phyloP scores from a whole-genome alignment of 2,888 invertebrate species.

The Ommatoiulus sabulosus region DNA sequence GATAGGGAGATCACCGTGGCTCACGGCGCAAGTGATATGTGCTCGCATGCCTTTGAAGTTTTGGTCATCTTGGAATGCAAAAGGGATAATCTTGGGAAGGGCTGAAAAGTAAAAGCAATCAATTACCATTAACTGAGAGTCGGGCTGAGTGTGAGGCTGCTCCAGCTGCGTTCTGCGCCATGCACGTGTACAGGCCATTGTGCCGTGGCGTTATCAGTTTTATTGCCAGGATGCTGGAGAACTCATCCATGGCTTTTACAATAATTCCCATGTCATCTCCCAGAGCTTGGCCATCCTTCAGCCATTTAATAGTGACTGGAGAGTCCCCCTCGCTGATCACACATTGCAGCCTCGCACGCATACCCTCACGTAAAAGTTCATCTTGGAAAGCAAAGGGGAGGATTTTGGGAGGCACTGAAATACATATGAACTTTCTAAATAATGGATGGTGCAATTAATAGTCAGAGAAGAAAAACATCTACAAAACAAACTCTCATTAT shows the following conservation, averaged over 20 bases:
- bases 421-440: too few relatives aligned
- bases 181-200: conserved; percentile 79
- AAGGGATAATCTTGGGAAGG: conserved; percentile 78
- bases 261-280: conserved; percentile 64
- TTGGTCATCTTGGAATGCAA: conserved; percentile 58
- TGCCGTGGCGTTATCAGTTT: conserved; percentile 75
- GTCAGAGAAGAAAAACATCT: too few relatives aligned
- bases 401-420: conserved; percentile 86
- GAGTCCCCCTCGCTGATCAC: conserved; percentile 82
- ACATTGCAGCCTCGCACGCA: conserved; percentile 79
- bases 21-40: conserved; percentile 83
- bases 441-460: too few relatives aligned
- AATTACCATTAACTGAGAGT: conserved; percentile 77
- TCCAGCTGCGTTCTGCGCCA: conserved; percentile 77
- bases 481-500: too few relatives aligned
- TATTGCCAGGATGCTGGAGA: conserved; percentile 70
- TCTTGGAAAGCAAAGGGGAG: conserved; percentile 85
- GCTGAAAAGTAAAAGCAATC: conserved; percentile 70
- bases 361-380: conserved; percentile 78
- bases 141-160: conserved; percentile 74
- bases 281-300: conserved; percentile 76
- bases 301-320: conserved; percentile 85
- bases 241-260: conserved; percentile 64
- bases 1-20: conserved; percentile 83
- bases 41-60: conserved; percentile 80